These are phyloP conservation scores for Panagrolaimus sp. DNA, from an alignment of 1,140 invertebrate genomes.

Conservation along the genomic window DNA sequence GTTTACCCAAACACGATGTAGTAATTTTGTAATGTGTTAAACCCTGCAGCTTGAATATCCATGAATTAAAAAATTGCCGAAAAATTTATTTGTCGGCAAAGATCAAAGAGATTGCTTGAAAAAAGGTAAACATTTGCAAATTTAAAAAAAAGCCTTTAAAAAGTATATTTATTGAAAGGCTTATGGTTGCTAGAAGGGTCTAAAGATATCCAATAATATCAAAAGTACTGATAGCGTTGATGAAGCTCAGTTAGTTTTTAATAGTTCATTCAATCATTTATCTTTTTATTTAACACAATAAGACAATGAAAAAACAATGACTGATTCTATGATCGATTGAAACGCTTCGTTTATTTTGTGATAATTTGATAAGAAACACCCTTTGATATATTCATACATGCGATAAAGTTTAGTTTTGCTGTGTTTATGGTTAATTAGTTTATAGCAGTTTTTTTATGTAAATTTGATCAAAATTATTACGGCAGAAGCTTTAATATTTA, in stretches of 20 bases:
- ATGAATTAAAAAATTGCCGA: slow-evolving; percentile 34
- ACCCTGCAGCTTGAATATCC: slow-evolving; percentile 34
- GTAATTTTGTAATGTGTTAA: too few species aligned
- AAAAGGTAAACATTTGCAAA: slow-evolving; percentile 25
- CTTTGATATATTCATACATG: too few species aligned
- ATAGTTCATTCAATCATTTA: not conserved
- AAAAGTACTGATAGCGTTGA: not conserved
- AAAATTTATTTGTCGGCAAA: slow-evolving; percentile 33
- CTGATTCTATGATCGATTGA: not conserved
- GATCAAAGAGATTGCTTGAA: slow-evolving; percentile 30
- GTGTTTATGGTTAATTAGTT: too few species aligned
- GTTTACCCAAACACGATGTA: too few species aligned
- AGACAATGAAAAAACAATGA: not conserved
- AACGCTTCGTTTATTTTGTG: not conserved
- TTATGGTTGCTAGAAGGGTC: slow-evolving; percentile 19
- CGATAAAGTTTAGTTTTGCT: too few species aligned
- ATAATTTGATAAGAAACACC: not conserved
- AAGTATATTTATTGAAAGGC: slow-evolving; percentile 35
- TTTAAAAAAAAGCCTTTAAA: slow-evolving; percentile 24
- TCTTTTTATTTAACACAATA: not conserved
- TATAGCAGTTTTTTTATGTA: too few species aligned
- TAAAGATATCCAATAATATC: not conserved
- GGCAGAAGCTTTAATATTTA: too few species aligned
- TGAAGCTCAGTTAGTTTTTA: not conserved
- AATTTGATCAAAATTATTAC: too few species aligned